Conservation (phyloP, 1,140 invertebrate species). For the Monomorium pharaonis region DNA sequence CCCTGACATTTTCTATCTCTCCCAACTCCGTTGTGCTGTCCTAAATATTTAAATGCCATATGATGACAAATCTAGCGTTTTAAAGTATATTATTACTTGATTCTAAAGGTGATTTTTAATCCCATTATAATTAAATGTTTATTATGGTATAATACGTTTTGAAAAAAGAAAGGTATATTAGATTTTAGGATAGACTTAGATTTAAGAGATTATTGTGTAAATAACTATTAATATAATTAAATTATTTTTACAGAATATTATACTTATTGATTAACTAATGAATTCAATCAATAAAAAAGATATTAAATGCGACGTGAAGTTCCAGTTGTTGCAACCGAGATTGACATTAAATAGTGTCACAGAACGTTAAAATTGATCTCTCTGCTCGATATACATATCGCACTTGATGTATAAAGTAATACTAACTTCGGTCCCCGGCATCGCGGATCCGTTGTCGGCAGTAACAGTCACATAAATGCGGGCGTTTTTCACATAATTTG, state of each 20-base stretch:
- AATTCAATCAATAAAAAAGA: conserved; percentile 12
- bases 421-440: conserved; percentile 74
- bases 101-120: not conserved
- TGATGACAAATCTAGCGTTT: not conserved
- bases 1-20: conserved; percentile 87
- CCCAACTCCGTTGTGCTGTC: conserved; percentile 75
- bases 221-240: not conserved
- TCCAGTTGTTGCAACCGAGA: not conserved
- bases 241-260: conserved; percentile 1
- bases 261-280: conserved; percentile 6
- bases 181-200: not conserved
- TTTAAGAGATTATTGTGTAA: not conserved
- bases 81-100: not conserved
- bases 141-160: not conserved
- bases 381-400: not conserved
- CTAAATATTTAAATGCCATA: conserved; percentile 56
- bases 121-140: not conserved
- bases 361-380: not conserved
- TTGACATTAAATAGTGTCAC: conserved; percentile 57
- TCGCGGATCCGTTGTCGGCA: conserved; percentile 50
- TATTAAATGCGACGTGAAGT: not conserved
- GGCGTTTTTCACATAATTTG: conserved; percentile 69
- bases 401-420: not conserved
- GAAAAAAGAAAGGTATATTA: not conserved
- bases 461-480: conserved; percentile 60